Evolutionary conservation across 2,113 vertebrate genomes (phyloP).

Genomic region (Sander lucioperca): DNA sequence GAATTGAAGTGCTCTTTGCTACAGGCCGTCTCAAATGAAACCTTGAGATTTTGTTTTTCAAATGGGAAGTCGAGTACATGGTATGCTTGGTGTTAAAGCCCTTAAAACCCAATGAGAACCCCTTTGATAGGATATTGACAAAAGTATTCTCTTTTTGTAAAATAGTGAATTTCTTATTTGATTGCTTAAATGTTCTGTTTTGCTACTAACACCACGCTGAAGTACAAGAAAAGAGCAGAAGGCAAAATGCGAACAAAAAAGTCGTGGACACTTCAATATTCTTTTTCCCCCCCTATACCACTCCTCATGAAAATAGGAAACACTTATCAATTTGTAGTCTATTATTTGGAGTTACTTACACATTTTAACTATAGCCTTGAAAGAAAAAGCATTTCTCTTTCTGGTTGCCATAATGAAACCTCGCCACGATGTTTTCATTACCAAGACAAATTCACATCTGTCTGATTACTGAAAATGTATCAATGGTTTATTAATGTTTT

Average conservation of each 20-base stretch:
- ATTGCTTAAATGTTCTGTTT: background rate
- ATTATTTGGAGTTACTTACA: background rate
- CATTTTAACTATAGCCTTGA: background rate
- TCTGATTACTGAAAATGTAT: conserved; percentile 68
- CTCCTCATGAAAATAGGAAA: background rate
- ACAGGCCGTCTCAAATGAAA: background rate
- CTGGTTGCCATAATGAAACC: background rate
- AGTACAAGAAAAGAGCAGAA: conserved; percentile 7
- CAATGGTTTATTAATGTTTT: conserved; percentile 67
- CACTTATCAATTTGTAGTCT: background rate
- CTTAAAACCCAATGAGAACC: background rate
- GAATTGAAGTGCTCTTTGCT: conserved; percentile 21
- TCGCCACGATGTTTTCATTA: background rate
- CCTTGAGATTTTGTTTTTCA: conserved; percentile 9
- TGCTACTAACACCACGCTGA: background rate
- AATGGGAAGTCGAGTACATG: background rate
- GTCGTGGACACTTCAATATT: background rate
- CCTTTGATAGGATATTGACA: background rate
- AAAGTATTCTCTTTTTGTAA: background rate
- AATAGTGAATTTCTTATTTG: background rate
- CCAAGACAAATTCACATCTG: conserved; percentile 34
- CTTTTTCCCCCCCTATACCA: background rate
- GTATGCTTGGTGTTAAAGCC: background rate
- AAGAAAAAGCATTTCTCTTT: background rate
- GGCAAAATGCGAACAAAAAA: background rate